Evolutionary conservation across 2,113 vertebrate species (phyloP).

Genomic region (Tetrax tetrax): DNA sequence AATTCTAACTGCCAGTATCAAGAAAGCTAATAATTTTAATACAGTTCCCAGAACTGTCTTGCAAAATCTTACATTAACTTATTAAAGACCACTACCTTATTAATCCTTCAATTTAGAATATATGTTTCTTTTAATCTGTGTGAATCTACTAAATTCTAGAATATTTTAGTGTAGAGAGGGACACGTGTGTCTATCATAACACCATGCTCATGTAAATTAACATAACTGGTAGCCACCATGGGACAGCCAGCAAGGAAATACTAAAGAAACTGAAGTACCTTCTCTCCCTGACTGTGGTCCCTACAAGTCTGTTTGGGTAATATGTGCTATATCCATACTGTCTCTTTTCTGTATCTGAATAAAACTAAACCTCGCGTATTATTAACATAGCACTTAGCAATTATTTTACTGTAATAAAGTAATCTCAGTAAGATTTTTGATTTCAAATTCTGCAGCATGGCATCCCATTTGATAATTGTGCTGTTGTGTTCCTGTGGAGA

Average conservation of each 20-base stretch:
- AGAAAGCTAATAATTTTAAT: background rate
- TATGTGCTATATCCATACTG: accelerated
- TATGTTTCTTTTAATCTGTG: background rate
- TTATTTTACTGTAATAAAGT: background rate
- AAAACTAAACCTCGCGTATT: background rate
- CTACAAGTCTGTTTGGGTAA: background rate
- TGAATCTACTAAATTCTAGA: background rate
- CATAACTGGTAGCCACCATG: too few species aligned
- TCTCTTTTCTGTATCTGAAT: background rate
- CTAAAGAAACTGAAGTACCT: background rate
- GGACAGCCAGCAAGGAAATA: background rate
- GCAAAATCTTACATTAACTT: background rate
- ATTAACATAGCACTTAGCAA: background rate
- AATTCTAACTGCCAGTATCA: background rate
- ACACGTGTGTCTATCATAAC: background rate
- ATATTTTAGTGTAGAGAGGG: background rate
- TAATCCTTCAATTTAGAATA: background rate
- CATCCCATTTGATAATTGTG: background rate
- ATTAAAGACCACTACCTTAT: background rate
- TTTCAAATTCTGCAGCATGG: background rate
- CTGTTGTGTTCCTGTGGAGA: background rate
- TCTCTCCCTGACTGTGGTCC: background rate
- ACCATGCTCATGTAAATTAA: background rate
- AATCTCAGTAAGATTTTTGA: background rate
- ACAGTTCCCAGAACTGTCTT: background rate